These are phyloP conservation scores for Rhabdomys pumilio DNA, from an alignment of 2,797 vertebrate genomes.

Conservation along the genomic window DNA sequence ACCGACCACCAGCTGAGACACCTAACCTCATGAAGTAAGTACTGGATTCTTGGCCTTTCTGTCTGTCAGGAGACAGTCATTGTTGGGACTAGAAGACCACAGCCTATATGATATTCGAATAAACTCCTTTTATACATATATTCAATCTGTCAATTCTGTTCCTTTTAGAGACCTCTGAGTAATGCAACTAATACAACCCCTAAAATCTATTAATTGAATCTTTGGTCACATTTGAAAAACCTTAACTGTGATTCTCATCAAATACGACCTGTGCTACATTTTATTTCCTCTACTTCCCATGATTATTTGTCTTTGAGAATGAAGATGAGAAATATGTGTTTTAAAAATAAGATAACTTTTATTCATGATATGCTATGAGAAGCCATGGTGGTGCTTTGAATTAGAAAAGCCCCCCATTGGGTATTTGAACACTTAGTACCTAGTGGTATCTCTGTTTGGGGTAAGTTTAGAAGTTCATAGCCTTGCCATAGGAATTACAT, in stretches of 20 bases:
- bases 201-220: background rate
- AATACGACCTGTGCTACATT: background rate
- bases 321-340: background rate
- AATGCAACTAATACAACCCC: background rate
- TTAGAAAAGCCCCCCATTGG: background rate
- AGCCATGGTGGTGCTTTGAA: background rate
- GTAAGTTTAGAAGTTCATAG: background rate
- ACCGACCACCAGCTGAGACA: background rate
- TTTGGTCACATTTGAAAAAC: constrained; percentile 25
- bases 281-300: background rate
- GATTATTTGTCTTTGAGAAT: background rate
- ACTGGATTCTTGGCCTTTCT: background rate
- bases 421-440: background rate
- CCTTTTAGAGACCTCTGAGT: background rate
- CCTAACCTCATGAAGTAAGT: background rate
- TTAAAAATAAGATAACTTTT: background rate
- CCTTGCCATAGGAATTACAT: background rate
- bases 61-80: background rate
- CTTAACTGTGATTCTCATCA: constrained; percentile 1
- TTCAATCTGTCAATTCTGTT: background rate
- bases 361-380: background rate
- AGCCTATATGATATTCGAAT: background rate
- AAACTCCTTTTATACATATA: background rate
- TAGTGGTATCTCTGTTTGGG: background rate
- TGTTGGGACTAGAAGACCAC: background rate